These are phyloP conservation scores for Anthoptus insignis DNA, from an alignment of 2,888 invertebrate genomes.

Conservation along the genomic window DNA sequence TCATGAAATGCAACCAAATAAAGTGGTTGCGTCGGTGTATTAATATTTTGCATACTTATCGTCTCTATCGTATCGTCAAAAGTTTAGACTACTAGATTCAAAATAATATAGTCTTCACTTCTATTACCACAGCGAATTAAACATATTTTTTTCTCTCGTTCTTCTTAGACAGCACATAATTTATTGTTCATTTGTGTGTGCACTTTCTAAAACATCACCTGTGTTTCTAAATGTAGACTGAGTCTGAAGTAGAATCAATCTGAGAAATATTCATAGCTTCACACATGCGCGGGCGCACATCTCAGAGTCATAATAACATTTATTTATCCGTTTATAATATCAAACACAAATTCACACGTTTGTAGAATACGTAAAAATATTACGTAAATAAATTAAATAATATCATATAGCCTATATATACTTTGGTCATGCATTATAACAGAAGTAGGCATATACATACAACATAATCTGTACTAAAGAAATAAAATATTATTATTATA, in stretches of 20 bases:
- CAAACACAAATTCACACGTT: no score
- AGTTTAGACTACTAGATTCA: background rate
- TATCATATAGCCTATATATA: no score
- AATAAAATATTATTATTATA: background rate
- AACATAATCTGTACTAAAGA: background rate
- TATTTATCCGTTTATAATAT: no score
- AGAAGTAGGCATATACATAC: background rate
- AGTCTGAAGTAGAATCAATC: no score
- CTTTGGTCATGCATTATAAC: no score
- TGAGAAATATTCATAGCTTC: no score
- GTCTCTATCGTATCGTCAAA: conserved; percentile 4
- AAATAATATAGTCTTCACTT: conserved; percentile 4
- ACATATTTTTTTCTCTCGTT: background rate
- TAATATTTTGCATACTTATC: conserved; percentile 25
- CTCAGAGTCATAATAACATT: no score
- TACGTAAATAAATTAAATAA: no score
- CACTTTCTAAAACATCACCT: background rate
- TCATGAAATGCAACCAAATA: conserved; percentile 9
- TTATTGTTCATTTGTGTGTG: background rate
- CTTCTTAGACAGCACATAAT: background rate
- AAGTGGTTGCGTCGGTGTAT: background rate
- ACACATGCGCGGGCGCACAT: no score
- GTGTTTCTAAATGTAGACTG: no score
- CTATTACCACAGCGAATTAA: background rate
- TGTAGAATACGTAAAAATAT: no score